phyloP scores from a whole-genome alignment of 2,113 vertebrate species.

The Tiliqua scincoides region DNA sequence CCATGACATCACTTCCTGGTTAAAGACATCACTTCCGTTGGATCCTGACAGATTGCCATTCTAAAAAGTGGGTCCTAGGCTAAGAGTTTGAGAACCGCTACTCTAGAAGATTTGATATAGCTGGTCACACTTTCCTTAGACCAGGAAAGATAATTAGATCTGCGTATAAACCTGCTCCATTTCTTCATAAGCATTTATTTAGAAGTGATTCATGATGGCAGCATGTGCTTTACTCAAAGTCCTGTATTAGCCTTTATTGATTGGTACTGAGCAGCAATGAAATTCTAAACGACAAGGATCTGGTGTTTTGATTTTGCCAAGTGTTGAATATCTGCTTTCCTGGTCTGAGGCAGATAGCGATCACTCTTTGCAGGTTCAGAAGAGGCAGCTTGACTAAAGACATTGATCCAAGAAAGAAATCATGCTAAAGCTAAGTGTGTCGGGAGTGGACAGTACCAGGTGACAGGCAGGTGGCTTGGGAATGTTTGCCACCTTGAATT shows the following conservation, averaged over 20 bases:
- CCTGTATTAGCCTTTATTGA: constrained; percentile 63
- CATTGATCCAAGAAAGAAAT: not conserved
- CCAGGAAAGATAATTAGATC: constrained; percentile 44
- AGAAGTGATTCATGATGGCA: constrained; percentile 23
- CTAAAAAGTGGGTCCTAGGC: no score
- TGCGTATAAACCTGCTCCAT: constrained; percentile 37
- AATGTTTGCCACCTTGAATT: no score
- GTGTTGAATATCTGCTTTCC: not conserved
- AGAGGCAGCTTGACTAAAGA: constrained; percentile 3
- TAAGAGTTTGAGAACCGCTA: no score
- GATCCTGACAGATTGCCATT: no score
- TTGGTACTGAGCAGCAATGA: constrained; percentile 46
- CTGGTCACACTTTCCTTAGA: constrained; percentile 39
- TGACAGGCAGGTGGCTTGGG: no score
- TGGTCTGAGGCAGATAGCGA: not conserved
- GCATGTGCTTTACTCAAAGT: constrained; percentile 43
- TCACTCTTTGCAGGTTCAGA: constrained; percentile 13
- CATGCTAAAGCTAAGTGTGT: no score
- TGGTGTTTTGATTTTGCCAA: constrained; percentile 3
- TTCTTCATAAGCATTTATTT: constrained; percentile 24
- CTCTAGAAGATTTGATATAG: constrained; percentile 17
- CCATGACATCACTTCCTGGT: no score
- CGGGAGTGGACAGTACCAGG: no score
- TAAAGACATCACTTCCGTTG: no score
- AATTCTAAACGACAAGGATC: constrained; percentile 35